Percentiles rank a stretch among this genome's conserved stretches.
Conservation (phyloP, 1,140 invertebrate species). For the Cyclargus thomasi region DNA sequence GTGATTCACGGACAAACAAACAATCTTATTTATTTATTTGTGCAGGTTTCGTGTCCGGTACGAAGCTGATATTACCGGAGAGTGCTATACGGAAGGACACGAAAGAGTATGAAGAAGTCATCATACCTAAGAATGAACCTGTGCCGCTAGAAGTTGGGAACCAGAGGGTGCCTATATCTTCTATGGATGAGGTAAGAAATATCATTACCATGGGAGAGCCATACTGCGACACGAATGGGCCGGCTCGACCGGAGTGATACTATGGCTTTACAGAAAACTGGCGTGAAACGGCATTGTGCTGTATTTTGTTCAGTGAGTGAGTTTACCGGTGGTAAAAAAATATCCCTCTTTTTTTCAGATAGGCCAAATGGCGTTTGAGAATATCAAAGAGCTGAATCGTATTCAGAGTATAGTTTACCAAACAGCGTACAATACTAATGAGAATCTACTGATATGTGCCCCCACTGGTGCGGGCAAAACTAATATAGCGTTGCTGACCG, state of each 20-base stretch:
- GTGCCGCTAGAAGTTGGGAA: constrained; percentile 81
- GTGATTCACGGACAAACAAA: too few species aligned
- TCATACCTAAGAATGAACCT: constrained; percentile 85
- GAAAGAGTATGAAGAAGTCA: constrained; percentile 89
- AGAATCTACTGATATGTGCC: constrained; percentile 97
- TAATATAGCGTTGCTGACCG: constrained; percentile 96
- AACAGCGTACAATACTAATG: constrained; percentile 96
- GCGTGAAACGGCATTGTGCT: too few species aligned
- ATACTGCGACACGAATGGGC: too few species aligned
- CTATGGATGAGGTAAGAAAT: constrained; percentile 83
- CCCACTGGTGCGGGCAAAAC: constrained; percentile 98
- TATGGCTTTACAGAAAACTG: too few species aligned
- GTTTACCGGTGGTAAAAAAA: too few species aligned
- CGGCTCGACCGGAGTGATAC: too few species aligned
- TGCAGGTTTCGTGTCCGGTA: constrained; percentile 84
- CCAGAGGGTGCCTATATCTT: constrained; percentile 80
- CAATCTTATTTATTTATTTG: too few species aligned
- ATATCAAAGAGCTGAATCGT: constrained; percentile 90
- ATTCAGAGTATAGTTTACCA: constrained; percentile 98
- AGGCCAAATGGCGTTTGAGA: constrained; percentile 90
- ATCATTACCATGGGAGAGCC: too few species aligned
- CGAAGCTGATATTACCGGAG: constrained; percentile 87
- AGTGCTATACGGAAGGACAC: constrained; percentile 82
- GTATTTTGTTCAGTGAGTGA: too few species aligned
- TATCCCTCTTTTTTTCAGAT: constrained; percentile 71